phyloP scores from a whole-genome alignment of 2,888 invertebrate genomes.

The Sphaerophoria rueppellii region DNA sequence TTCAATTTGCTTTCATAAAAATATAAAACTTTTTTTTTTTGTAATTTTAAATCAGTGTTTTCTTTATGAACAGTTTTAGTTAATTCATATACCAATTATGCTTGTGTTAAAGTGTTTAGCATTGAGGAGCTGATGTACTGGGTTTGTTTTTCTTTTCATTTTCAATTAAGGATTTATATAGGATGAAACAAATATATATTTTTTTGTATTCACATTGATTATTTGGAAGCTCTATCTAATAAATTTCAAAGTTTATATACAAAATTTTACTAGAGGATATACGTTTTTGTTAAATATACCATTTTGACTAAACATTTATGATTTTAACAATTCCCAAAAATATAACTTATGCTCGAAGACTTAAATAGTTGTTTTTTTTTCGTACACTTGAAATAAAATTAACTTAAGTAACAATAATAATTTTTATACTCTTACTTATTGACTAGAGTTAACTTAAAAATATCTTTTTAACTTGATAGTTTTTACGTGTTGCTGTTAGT shows the following conservation, averaged over 20 bases:
- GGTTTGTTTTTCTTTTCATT: not conserved
- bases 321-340: conserved; percentile 36
- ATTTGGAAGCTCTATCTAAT: conserved; percentile 72
- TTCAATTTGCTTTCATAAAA: conserved; percentile 24
- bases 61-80: conserved; percentile 9
- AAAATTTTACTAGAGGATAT: conserved; percentile 30
- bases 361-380: conserved; percentile 39
- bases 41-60: conserved; percentile 12
- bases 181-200: conserved; percentile 15
- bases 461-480: conserved; percentile 32
- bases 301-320: conserved; percentile 19
- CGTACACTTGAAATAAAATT: conserved; percentile 41
- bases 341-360: conserved; percentile 70
- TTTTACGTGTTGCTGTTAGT: not conserved
- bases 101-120: conserved; percentile 43
- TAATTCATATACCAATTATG: conserved; percentile 65
- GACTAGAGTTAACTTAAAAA: conserved; percentile 67
- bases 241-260: conserved; percentile 51
- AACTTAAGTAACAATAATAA: conserved; percentile 46
- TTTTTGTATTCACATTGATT: conserved; percentile 25
- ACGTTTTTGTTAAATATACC: conserved; percentile 21
- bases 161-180: not conserved
- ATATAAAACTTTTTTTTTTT: conserved; percentile 32
- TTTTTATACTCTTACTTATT: conserved; percentile 52
- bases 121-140: conserved; percentile 12